A percentile compares a stretch with the other conserved stretches of the same genome.
phyloP scores from a whole-genome alignment of 2,113 vertebrate species.

The Podarcis cretensis region DNA sequence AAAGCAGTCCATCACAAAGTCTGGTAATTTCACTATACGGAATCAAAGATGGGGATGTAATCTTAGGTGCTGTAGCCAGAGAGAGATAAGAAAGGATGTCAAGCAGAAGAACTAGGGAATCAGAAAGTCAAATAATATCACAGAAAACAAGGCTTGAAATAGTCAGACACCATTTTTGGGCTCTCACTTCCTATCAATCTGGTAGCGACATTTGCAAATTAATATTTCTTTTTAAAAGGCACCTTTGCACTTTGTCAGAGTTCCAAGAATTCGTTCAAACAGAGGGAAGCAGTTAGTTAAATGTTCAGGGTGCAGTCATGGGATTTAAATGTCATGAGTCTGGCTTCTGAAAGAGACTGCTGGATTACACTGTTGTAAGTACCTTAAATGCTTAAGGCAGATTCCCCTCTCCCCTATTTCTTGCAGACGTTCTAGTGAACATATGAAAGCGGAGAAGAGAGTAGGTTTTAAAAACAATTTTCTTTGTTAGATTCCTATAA shows the following conservation, averaged over 20 bases:
- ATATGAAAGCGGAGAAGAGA: constrained; percentile 34
- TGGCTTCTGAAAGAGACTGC: neutral
- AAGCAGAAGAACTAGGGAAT: neutral
- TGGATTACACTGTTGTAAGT: neutral
- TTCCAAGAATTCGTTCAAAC: neutral
- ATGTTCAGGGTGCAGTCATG: neutral
- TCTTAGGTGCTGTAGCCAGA: too few relatives aligned
- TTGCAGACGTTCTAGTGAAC: neutral
- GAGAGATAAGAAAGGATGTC: neutral
- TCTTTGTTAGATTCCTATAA: constrained; percentile 3
- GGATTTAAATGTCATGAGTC: constrained; percentile 20
- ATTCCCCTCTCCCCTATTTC: constrained; percentile 14
- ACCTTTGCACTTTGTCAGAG: neutral
- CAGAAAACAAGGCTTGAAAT: neutral
- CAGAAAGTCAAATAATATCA: neutral
- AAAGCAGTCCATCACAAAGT: neutral
- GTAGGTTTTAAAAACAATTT: constrained; percentile 3
- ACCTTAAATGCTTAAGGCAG: neutral
- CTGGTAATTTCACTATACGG: too few relatives aligned
- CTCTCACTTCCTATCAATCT: neutral
- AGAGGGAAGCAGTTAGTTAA: neutral
- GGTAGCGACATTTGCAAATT: constrained; percentile 31
- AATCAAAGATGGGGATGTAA: neutral
- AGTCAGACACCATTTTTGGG: neutral
- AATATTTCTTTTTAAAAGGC: constrained; percentile 26